These are phyloP conservation scores for Drymonia ruficornis DNA, from an alignment of 2,888 invertebrate species.

Conservation along the genomic window DNA sequence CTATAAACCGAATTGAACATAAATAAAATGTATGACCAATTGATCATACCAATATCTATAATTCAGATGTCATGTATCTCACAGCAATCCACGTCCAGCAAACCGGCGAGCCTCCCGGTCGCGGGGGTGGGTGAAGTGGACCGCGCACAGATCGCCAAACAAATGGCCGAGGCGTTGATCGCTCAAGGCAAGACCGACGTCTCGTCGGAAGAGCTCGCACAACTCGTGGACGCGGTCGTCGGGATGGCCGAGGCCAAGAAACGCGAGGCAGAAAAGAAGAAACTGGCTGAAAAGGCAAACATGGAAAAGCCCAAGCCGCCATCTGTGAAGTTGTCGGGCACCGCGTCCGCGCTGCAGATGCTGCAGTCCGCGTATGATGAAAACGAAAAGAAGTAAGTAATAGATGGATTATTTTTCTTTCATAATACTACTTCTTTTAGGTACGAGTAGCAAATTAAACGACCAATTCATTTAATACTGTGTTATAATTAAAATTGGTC, in stretches of 20 bases:
- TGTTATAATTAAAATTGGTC: no score
- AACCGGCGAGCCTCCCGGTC: constrained; percentile 86
- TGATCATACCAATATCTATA: no score
- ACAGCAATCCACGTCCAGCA: constrained; percentile 4
- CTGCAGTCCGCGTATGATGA: constrained; percentile 78
- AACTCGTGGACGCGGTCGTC: constrained; percentile 91
- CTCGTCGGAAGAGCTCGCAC: constrained; percentile 90
- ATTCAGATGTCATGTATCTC: neutral
- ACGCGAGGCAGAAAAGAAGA: constrained; percentile 57
- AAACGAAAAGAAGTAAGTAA: constrained; percentile 62
- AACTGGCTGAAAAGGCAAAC: constrained; percentile 17
- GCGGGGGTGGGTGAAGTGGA: constrained; percentile 91
- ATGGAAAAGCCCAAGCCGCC: constrained; percentile 2
- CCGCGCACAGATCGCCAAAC: constrained; percentile 91
- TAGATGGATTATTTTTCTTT: no score
- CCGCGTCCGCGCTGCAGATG: constrained; percentile 76
- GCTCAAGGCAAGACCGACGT: constrained; percentile 93
- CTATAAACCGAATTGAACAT: no score
- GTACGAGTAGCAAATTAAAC: no score
- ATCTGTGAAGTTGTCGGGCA: constrained; percentile 27
- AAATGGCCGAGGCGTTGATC: constrained; percentile 91
- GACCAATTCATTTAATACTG: no score
- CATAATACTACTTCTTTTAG: no score
- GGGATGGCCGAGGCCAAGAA: constrained; percentile 79
- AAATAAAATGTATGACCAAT: no score